These are phyloP conservation scores for Tenualosa thibaudeaui DNA, from an alignment of 2,797 vertebrate species.

Conservation along the genomic window DNA sequence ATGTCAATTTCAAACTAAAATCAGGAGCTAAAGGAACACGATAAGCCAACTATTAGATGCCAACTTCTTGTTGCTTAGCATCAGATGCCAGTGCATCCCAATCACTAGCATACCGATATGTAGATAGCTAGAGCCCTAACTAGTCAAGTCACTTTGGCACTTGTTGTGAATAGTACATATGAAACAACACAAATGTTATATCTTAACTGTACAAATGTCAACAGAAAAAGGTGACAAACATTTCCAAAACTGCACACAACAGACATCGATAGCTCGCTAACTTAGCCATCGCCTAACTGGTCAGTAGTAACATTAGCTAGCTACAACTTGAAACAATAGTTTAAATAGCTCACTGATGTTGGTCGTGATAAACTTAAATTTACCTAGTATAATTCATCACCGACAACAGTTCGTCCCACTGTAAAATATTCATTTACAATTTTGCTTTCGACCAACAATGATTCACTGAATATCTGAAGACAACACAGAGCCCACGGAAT, in stretches of 20 bases:
- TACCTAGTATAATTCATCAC: neutral
- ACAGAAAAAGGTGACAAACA: neutral
- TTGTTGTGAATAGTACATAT: neutral
- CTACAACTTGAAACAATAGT: neutral
- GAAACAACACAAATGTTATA: neutral
- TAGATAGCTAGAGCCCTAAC: neutral
- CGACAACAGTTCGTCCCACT: neutral
- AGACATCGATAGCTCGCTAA: neutral
- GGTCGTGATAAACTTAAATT: neutral
- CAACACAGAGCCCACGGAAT: neutral
- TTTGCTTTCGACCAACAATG: neutral
- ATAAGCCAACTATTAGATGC: neutral
- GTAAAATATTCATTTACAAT: neutral
- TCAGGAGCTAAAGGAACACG: neutral
- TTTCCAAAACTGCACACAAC: neutral
- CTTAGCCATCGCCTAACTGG: neutral
- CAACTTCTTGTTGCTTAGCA: slow-evolving; percentile 14
- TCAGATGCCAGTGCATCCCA: neutral
- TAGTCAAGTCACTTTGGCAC: neutral
- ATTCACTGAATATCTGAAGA: neutral
- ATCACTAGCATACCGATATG: neutral
- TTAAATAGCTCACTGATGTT: neutral
- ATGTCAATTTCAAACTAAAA: neutral
- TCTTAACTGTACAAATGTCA: neutral
- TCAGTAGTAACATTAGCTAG: neutral